Evolutionary conservation across 2,888 invertebrate genomes (phyloP).

Genomic region (Desoria tigrina): DNA sequence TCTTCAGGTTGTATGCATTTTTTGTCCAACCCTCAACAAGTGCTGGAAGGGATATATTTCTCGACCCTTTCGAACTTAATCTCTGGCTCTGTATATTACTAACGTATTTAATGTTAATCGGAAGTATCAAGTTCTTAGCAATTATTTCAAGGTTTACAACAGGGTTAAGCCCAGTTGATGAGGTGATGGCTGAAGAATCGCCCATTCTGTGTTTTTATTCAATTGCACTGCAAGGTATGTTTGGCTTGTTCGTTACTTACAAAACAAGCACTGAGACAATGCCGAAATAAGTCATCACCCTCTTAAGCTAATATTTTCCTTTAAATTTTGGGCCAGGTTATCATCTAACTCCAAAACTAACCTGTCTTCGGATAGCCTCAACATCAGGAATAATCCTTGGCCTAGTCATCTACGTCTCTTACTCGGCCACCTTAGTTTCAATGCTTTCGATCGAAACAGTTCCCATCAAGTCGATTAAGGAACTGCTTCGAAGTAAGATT

Average conservation of each 20-base stretch:
- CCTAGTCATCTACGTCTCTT: constrained; percentile 27
- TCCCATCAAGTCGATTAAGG: constrained; percentile 26
- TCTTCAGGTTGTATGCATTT: constrained; percentile 30
- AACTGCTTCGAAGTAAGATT: constrained; percentile 21
- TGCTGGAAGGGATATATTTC: constrained; percentile 30
- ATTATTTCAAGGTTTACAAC: background rate
- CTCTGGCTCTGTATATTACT: constrained; percentile 19
- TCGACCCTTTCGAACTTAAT: constrained; percentile 17
- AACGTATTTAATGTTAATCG: constrained; percentile 17
- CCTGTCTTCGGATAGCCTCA: constrained; percentile 22
- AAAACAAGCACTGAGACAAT: no score
- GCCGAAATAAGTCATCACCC: no score
- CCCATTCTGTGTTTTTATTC: constrained; percentile 16
- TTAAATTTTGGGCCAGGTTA: no score
- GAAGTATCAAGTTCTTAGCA: background rate
- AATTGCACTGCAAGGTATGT: constrained; percentile 29
- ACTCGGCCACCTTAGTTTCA: constrained; percentile 29
- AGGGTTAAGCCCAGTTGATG: constrained; percentile 9
- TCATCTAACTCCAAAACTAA: background rate
- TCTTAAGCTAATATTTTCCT: no score
- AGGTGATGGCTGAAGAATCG: constrained; percentile 16
- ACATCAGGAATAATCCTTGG: constrained; percentile 22
- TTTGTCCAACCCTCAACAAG: constrained; percentile 29
- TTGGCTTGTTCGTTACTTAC: background rate
- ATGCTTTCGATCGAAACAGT: constrained; percentile 22